Conservation (phyloP, 2,113 vertebrate species). For the Verasper variegatus region DNA sequence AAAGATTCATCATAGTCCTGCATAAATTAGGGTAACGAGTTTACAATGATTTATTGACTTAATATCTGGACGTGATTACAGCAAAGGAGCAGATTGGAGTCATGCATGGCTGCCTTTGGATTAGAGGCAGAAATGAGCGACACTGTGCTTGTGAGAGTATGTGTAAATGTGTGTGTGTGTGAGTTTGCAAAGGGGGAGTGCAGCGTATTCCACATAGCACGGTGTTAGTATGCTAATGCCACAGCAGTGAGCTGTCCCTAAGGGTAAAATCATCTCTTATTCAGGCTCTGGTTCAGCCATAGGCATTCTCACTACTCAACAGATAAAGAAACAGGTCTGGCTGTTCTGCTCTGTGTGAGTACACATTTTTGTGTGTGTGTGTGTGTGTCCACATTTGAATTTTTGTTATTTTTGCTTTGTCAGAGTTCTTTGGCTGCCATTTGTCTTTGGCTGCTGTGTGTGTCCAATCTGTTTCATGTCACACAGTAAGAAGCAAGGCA, state of each 20-base stretch:
- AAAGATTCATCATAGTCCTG: conserved; percentile 73
- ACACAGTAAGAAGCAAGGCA: neutral
- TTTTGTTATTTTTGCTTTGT: conserved; percentile 12
- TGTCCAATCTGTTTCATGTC: conserved; percentile 23
- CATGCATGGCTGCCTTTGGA: conserved; percentile 69
- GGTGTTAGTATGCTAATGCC: conserved; percentile 67
- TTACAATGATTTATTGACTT: conserved; percentile 81
- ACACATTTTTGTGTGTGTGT: conserved; percentile 11
- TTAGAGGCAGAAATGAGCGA: conserved; percentile 70
- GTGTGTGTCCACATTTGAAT: neutral
- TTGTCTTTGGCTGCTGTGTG: conserved; percentile 29
- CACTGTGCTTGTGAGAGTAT: conserved; percentile 43
- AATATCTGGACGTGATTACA: conserved; percentile 77
- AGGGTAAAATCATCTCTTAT: conserved; percentile 67
- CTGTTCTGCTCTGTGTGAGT: conserved; percentile 22
- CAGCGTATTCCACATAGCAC: conserved; percentile 41
- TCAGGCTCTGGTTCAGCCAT: conserved; percentile 59
- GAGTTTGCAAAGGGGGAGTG: conserved; percentile 27
- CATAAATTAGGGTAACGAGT: conserved; percentile 76
- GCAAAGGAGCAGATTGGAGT: conserved; percentile 74
- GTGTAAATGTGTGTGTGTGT: conserved; percentile 18
- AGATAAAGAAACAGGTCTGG: conserved; percentile 44
- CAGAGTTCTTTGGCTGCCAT: conserved; percentile 11
- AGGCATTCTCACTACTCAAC: conserved; percentile 35
- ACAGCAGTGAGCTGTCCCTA: conserved; percentile 61